phyloP scores from a whole-genome alignment of 2,113 vertebrate genomes.

The Tragelaphus strepsiceros region DNA sequence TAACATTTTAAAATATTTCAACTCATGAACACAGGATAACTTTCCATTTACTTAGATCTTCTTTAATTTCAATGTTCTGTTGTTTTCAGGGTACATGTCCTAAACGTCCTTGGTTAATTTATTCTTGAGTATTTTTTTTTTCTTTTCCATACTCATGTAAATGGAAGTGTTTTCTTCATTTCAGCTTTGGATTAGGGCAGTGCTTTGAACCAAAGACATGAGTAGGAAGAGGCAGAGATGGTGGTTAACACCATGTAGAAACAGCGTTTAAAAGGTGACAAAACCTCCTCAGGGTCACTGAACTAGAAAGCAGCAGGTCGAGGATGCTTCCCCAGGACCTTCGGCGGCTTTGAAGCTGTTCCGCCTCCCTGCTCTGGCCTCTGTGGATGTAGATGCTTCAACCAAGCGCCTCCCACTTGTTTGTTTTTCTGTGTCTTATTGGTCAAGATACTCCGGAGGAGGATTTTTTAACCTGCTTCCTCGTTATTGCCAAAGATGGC shows the following conservation, averaged over 20 bases:
- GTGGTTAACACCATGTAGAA: background rate
- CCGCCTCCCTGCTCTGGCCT: background rate
- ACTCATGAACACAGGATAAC: background rate
- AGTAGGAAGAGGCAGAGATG: background rate
- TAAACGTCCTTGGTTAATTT: background rate
- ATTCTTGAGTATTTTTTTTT: background rate
- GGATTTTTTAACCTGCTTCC: background rate
- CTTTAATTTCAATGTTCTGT: background rate
- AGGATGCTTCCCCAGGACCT: background rate
- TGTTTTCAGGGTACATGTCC: background rate
- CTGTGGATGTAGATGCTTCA: background rate
- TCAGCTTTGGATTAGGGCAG: background rate
- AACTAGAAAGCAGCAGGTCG: background rate
- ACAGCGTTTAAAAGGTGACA: background rate
- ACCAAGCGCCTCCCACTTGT: background rate
- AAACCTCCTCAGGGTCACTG: background rate
- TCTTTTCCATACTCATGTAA: background rate
- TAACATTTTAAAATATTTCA: background rate
- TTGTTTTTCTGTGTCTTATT: background rate
- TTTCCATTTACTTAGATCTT: background rate
- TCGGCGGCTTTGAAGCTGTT: background rate
- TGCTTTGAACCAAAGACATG: background rate
- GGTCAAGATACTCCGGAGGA: background rate
- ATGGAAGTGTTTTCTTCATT: background rate
- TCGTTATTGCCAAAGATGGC: background rate